These are phyloP conservation scores for Hiodon alosoides DNA, from an alignment of 2,113 vertebrate genomes.

Conservation along the genomic window DNA sequence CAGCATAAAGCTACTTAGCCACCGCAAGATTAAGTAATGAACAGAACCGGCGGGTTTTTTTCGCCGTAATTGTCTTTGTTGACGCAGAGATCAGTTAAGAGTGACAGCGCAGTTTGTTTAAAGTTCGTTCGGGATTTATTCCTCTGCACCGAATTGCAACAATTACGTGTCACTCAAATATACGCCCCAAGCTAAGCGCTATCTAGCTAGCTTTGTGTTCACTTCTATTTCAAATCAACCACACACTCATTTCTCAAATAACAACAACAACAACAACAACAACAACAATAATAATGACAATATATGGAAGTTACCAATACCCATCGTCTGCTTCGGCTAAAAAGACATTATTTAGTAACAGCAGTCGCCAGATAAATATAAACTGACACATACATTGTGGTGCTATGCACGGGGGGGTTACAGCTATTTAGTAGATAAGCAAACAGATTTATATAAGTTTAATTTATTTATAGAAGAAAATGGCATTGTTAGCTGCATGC, in stretches of 20 bases:
- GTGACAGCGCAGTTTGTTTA: background rate
- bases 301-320: too few relatives aligned
- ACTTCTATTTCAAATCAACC: background rate
- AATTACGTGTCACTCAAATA: background rate
- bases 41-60: background rate
- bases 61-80: background rate
- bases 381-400: too few relatives aligned
- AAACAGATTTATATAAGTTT: too few relatives aligned
- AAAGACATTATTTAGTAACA: too few relatives aligned
- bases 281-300: too few relatives aligned
- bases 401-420: too few relatives aligned
- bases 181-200: background rate
- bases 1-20: background rate
- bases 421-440: too few relatives aligned
- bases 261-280: background rate
- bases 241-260: background rate
- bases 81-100: background rate
- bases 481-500: too few relatives aligned
- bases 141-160: background rate
- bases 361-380: too few relatives aligned
- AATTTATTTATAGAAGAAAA: too few relatives aligned
- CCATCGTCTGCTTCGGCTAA: background rate
- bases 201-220: background rate
- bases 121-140: background rate
- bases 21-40: constrained; percentile 3